Base-by-base conservation (phyloP, 2,797 vertebrate genomes). In the Pogonophryne albipinna region DNA sequence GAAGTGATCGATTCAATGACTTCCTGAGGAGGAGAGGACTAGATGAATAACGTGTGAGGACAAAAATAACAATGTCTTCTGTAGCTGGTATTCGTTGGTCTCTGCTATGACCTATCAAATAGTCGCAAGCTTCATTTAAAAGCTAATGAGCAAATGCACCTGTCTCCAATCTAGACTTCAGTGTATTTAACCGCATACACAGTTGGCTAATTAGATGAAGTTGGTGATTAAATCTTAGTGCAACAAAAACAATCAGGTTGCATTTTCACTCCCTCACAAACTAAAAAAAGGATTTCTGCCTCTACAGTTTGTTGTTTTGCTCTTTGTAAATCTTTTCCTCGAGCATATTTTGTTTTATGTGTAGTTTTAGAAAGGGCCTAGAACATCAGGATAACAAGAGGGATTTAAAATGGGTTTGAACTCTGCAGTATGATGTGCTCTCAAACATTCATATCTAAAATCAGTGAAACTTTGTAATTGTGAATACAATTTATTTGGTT, bases 1-100 rank as follows among this genome's bases (percentile, higher is more conserved):
- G 58, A 71, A 64, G 74, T 51, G 78, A 83, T 90, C 76, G 49
- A 91, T 90, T 61, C 53, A 20, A 51, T 19, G 13, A 78, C 55
- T 58, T 55, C 63, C 67, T 31, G 62, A 50, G 44, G 71, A 78
- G 53, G 52, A 65, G 10, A 52, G 4, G 47, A 62, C 31, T 47
- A 10, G 16, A 66, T 45, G 71, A 83, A 78, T 72, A 65, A 72
- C 6, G 16, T 52, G 61, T 10, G 55, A 76, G 61, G 68, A 71
- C 58, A 42, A 23, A 20, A 20, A 45, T 47, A 71, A 80, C 0
- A 14, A n/a, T 47, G 2, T 60, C 11, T 4, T 4, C 73, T 58
- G 56, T 41, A 66, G 51, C 10, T 13, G 16, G 41, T 23, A 15
- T 63, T 62, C 41, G 64, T 55, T 44, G 7, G 16, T n/a, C 23